Percentiles rank a stretch among this genome's conserved stretches.
These are phyloP conservation scores for Struthidea cinerea DNA, from an alignment of 2,113 vertebrate species.

Conservation along the genomic window DNA sequence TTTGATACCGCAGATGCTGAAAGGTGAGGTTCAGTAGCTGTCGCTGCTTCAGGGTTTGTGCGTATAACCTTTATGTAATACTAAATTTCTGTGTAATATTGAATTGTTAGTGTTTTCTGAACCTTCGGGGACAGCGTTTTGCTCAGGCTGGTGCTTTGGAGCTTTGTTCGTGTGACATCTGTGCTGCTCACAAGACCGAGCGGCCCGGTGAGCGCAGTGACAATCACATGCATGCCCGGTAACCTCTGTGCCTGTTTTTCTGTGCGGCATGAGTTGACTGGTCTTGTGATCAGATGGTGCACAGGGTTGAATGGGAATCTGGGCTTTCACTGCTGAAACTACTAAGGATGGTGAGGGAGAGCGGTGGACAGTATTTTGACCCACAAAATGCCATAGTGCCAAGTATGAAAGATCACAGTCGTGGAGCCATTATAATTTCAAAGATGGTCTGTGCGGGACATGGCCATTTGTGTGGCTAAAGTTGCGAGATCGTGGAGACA, in stretches of 20 bases:
- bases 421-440: background rate
- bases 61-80: background rate
- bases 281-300: background rate
- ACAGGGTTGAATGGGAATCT: background rate
- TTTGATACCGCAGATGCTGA: accelerated
- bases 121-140: background rate
- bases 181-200: background rate
- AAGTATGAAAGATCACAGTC: background rate
- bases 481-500: background rate
- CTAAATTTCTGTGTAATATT: accelerated
- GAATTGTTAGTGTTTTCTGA: background rate
- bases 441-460: accelerated
- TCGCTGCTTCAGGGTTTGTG: background rate
- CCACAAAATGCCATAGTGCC: background rate
- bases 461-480: background rate
- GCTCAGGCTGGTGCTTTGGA: background rate
- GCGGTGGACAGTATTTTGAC: background rate
- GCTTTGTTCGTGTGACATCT: background rate
- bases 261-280: background rate
- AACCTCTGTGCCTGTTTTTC: background rate
- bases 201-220: background rate
- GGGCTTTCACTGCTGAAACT: background rate
- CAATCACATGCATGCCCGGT: background rate
- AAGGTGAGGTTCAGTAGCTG: background rate
- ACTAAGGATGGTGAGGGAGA: background rate